Evolutionary conservation across 2,113 vertebrate genomes (phyloP).

Genomic region (Ardeotis arabs): DNA sequence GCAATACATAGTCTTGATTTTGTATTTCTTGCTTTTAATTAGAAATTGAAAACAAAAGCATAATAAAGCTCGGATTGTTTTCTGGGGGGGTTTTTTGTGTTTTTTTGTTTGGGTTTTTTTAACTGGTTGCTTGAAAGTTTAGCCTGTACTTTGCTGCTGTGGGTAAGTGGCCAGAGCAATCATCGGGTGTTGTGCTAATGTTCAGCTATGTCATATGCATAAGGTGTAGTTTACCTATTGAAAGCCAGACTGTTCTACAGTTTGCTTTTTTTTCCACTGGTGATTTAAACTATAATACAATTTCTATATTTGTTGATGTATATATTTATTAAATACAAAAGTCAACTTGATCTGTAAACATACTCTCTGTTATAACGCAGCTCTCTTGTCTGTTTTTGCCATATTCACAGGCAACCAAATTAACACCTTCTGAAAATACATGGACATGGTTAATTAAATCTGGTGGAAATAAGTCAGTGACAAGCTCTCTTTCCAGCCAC

Average conservation of each 20-base stretch:
- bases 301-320: neutral
- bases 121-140: neutral
- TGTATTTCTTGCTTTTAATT: neutral
- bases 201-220: neutral
- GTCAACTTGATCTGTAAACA: neutral
- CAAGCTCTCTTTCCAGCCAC: neutral
- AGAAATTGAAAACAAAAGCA: neutral
- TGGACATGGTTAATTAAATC: neutral
- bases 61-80: neutral
- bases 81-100: no score
- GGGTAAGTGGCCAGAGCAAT: neutral
- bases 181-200: neutral
- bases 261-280: neutral
- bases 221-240: neutral
- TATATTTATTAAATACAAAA: neutral
- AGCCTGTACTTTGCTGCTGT: neutral
- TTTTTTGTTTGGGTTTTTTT: neutral
- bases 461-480: neutral
- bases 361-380: neutral
- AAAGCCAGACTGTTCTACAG: neutral
- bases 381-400: neutral
- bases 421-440: neutral
- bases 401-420: neutral
- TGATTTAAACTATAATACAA: neutral
- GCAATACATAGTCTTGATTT: neutral